Evolutionary conservation across 2,888 invertebrate species (phyloP).

Genomic region (Chymomyza fuscimana): DNA sequence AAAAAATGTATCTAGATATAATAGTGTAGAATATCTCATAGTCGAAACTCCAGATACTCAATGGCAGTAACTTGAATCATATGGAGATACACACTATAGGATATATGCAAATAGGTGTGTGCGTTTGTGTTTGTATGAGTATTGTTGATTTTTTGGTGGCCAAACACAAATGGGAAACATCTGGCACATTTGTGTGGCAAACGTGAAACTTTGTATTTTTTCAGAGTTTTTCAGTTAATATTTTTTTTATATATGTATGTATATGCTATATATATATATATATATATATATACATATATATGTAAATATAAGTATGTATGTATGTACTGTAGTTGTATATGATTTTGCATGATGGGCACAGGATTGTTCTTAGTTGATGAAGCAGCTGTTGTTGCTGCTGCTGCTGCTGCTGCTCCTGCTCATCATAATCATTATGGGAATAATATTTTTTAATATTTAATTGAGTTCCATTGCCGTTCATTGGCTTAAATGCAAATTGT

Average conservation of each 20-base stretch:
- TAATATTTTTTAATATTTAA: slow-evolving; percentile 72
- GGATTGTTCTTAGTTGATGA: not conserved
- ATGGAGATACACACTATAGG: not conserved
- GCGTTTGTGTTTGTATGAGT: slow-evolving; percentile 43
- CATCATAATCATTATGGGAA: slow-evolving; percentile 42
- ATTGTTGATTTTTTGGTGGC: slow-evolving; percentile 67
- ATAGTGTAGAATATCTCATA: not conserved
- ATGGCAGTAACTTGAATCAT: not conserved
- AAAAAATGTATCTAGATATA: too few relatives aligned
- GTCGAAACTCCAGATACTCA: not conserved
- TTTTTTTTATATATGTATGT: slow-evolving; percentile 10
- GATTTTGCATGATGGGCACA: not conserved
- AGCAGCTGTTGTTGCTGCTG: slow-evolving; percentile 4
- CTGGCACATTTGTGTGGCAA: slow-evolving; percentile 47
- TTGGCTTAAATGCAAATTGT: slow-evolving; percentile 73
- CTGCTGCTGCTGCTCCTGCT: slow-evolving; percentile 17
- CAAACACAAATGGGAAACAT: slow-evolving; percentile 63
- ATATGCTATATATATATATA: not conserved
- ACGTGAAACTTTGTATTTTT: slow-evolving; percentile 23
- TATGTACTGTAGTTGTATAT: slow-evolving; percentile 14
- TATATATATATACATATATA: not conserved
- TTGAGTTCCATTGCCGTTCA: slow-evolving; percentile 58
- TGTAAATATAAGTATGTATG: not conserved
- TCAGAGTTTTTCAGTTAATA: slow-evolving; percentile 11
- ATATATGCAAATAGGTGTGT: slow-evolving; percentile 14